Evolutionary conservation across 2,888 invertebrate species (phyloP), one percentile per base, ranked within the genome.

Genomic region (Iphiclides podalirius): DNA sequence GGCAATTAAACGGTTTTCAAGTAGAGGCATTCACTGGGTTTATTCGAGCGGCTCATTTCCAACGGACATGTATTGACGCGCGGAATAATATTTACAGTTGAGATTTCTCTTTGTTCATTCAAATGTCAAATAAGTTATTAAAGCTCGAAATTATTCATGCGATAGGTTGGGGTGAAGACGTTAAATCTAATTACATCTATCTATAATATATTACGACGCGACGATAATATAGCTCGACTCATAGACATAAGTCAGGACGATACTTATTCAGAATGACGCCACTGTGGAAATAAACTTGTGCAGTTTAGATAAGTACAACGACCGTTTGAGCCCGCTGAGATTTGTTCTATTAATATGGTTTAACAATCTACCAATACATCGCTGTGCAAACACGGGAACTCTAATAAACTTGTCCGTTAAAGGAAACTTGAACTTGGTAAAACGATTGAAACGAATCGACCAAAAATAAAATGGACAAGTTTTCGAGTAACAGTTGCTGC

Each of bases 301-400:
- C 43, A 52, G 43, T 44, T 54, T 49, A 26, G 52, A 52, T 46
- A 53, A 73, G 79, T 72, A 73, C 77, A 77, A 70, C 65, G 79
- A 79, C 79, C 79, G 71, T 67, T 64, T 66, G 57, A 55, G 61
- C 58, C 66, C 66, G 69, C 61, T 59, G 63, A 65, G 55, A 57
- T 63, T 57, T 63, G 61, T 64, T 75, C 79, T 79, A 79, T 72
- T 75, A 71, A 79, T 80, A 79, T 67, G 72, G 58, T 58, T 60
- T 60, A 66, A 58, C 37, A 60, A 61, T 58, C 55, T 52, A 43
- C 40, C 54, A 52, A 52, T 53, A 53, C 54, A 63, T 52, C 40
- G 34, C 26, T 43, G 31, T 28, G 2, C 15, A 13, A 20, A 33
- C 17, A 12, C 31, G 16, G 1, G 33, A 17, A 11, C n/a, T 12